These are phyloP conservation scores for Echinometra lucunter DNA, from an alignment of 53 echinoderm and acorn worm genomes.

Conservation along the genomic window DNA sequence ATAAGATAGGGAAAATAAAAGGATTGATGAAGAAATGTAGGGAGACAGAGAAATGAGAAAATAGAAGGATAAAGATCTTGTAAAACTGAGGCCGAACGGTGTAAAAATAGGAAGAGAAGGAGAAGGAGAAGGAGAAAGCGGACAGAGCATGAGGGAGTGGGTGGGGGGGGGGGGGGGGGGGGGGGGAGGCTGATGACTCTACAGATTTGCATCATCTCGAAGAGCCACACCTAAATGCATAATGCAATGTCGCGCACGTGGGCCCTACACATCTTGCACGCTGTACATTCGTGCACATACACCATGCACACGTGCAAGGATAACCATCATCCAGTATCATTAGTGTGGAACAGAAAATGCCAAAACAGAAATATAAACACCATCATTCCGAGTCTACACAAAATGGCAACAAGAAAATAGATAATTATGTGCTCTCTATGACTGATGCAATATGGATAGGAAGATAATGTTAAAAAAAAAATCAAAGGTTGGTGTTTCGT, in stretches of 20 bases:
- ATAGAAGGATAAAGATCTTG: background rate
- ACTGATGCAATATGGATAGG: background rate
- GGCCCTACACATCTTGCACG: background rate
- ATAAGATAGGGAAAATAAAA: too few relatives aligned
- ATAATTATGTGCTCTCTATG: background rate
- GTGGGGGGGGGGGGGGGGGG: background rate
- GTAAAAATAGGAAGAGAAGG: background rate
- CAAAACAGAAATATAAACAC: background rate
- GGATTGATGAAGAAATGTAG: background rate
- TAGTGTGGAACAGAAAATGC: background rate
- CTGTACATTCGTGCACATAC: background rate
- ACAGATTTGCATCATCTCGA: background rate
- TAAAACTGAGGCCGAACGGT: background rate
- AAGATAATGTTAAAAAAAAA: too few relatives aligned
- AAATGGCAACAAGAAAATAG: background rate
- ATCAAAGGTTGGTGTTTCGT: too few relatives aligned
- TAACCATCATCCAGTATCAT: background rate
- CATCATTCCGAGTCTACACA: background rate
- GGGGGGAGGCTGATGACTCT: background rate
- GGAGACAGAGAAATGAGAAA: background rate
- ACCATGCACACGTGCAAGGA: background rate
- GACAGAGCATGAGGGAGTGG: background rate
- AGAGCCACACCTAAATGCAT: constrained; percentile 45
- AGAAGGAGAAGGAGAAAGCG: background rate
- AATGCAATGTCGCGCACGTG: background rate